Conservation (phyloP, 1,140 invertebrate species). For the Drosophila sturtevanti region DNA sequence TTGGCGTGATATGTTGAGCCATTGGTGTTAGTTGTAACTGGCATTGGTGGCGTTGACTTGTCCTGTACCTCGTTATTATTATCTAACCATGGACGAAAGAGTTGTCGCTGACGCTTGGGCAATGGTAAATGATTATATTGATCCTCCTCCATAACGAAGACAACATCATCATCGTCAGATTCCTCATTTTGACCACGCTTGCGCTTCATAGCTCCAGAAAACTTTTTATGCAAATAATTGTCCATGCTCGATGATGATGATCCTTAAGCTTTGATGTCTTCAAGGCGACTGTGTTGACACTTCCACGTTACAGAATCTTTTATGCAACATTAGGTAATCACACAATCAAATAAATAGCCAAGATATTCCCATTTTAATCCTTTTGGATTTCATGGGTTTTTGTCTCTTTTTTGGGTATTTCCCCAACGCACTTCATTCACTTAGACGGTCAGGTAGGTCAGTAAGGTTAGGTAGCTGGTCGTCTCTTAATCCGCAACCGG, state of each 20-base stretch:
- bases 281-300: conserved; percentile 57
- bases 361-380: conserved; percentile 51
- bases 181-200: conserved; percentile 52
- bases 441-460: conserved; percentile 26
- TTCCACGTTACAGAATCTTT: conserved; percentile 51
- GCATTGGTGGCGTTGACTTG: conserved; percentile 2
- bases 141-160: conserved; percentile 48
- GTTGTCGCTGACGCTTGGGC: conserved; percentile 55
- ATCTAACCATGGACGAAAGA: conserved; percentile 65
- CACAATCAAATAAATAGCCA: conserved; percentile 3
- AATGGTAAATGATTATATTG: conserved; percentile 29
- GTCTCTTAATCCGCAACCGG: conserved; percentile 64
- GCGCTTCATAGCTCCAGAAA: conserved; percentile 51
- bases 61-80: conserved; percentile 18
- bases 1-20: conserved; percentile 48
- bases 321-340: conserved; percentile 74
- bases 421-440: conserved; percentile 69
- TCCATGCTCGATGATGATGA: conserved; percentile 39
- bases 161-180: conserved; percentile 56
- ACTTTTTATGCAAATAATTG: conserved; percentile 63
- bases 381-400: conserved; percentile 19
- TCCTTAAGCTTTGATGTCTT: conserved; percentile 44
- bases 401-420: conserved; percentile 52
- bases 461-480: conserved; percentile 17
- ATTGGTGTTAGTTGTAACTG: conserved; percentile 3